Evolutionary conservation across 2,113 vertebrate species (phyloP).

Genomic region (Uria lomvia): DNA sequence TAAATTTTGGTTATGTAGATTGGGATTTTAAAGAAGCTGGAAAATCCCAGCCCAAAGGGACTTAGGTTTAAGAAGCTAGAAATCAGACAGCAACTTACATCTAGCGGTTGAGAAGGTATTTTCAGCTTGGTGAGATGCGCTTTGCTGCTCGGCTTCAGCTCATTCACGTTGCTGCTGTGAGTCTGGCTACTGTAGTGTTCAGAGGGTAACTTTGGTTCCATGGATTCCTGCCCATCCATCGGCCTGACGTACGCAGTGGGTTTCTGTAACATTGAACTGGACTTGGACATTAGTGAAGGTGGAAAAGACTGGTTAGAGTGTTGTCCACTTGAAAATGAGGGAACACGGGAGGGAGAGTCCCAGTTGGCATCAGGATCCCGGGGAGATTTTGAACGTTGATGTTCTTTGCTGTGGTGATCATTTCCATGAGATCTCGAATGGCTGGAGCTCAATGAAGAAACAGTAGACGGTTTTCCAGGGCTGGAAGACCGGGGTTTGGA

Average conservation of each 20-base stretch:
- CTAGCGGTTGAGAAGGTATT: constrained; percentile 92
- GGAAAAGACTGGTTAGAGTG: constrained; percentile 92
- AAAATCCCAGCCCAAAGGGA: not conserved
- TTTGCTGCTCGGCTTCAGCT: constrained; percentile 93
- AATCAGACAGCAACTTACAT: constrained; percentile 74
- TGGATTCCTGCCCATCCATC: constrained; percentile 97
- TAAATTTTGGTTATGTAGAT: not conserved
- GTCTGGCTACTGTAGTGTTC: constrained; percentile 88
- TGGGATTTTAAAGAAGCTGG: not conserved
- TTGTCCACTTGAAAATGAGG: constrained; percentile 88
- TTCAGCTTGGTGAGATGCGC: constrained; percentile 94
- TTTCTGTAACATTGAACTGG: constrained; percentile 93
- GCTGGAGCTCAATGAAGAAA: constrained; percentile 83
- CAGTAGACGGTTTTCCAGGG: constrained; percentile 81
- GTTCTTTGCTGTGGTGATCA: constrained; percentile 92
- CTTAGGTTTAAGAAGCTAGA: not conserved
- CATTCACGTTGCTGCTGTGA: constrained; percentile 83
- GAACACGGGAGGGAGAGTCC: constrained; percentile 94
- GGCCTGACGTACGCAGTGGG: constrained; percentile 97
- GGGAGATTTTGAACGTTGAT: constrained; percentile 93
- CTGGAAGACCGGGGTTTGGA: constrained; percentile 89
- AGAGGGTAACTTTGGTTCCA: constrained; percentile 88
- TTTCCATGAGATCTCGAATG: constrained; percentile 84
- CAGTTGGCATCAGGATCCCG: constrained; percentile 91
- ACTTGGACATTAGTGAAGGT: constrained; percentile 94